These are phyloP conservation scores for Anoplolepis gracilipes DNA, from an alignment of 1,140 invertebrate genomes.

Conservation along the genomic window DNA sequence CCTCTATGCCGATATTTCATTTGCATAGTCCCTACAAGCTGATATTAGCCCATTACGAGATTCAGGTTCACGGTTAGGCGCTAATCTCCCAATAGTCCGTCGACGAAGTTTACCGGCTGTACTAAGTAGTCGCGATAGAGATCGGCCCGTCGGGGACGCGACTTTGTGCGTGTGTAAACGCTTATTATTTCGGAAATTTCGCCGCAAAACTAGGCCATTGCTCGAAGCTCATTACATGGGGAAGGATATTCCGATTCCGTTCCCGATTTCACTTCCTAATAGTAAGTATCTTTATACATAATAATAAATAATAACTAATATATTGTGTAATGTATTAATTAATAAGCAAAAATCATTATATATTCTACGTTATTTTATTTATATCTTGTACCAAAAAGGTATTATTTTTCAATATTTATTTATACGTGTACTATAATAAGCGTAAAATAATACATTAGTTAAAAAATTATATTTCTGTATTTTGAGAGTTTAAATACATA, in stretches of 20 bases:
- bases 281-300: background rate
- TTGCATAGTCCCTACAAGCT: conserved; percentile 66
- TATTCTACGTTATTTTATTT: background rate
- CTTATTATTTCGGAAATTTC: conserved; percentile 44
- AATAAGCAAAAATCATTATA: background rate
- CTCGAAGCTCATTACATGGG: conserved; percentile 1
- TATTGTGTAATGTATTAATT: too few species aligned
- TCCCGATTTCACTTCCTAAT: background rate
- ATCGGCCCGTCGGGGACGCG: background rate
- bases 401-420: too few species aligned
- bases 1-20: conserved; percentile 73
- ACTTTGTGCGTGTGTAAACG: conserved; percentile 37
- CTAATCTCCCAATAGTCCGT: conserved; percentile 46
- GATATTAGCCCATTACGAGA: conserved; percentile 66
- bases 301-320: background rate
- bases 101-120: conserved; percentile 26
- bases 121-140: conserved; percentile 40
- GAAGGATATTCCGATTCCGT: background rate
- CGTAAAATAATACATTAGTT: background rate
- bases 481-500: background rate
- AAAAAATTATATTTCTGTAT: background rate
- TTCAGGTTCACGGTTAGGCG: conserved; percentile 31
- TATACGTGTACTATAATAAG: too few species aligned
- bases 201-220: background rate
- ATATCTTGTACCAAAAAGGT: background rate